A percentile compares a stretch with the other conserved stretches of the same genome.
Conservation (phyloP, 2,888 invertebrate species). For the Hymenopus coronatus region DNA sequence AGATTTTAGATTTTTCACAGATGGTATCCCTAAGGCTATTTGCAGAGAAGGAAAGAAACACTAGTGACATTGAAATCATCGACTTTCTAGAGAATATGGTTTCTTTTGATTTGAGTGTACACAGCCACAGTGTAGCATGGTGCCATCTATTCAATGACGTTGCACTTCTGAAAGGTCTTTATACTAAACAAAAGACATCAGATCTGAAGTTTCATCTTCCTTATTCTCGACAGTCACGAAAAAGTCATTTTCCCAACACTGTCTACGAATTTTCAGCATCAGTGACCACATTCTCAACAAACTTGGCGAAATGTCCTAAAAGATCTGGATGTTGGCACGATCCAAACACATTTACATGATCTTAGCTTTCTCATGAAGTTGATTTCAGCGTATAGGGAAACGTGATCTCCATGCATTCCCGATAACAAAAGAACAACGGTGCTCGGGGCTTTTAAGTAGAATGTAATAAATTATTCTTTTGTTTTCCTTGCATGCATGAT, state of each 20-base stretch:
- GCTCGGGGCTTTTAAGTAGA: background rate
- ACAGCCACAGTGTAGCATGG: no score
- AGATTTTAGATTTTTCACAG: no score
- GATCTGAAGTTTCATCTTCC: background rate
- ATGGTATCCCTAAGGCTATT: no score
- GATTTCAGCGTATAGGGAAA: background rate
- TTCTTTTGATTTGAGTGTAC: no score
- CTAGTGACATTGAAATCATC: no score
- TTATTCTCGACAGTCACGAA: background rate
- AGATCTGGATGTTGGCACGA: background rate
- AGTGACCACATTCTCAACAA: background rate
- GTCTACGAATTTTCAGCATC: background rate
- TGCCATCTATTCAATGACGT: no score
- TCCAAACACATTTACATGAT: background rate
- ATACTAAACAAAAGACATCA: background rate
- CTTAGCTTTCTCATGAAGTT: background rate
- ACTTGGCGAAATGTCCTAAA: background rate
- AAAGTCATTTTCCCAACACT: background rate
- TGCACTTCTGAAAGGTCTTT: background rate
- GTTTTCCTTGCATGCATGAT: background rate
- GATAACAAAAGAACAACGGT: background rate
- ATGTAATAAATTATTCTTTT: background rate
- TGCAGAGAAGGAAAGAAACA: no score
- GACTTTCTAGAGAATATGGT: no score
- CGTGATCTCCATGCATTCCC: background rate